phyloP scores from a whole-genome alignment of 53 echinoderm and acorn worm species.

The Stichopus horrens region DNA sequence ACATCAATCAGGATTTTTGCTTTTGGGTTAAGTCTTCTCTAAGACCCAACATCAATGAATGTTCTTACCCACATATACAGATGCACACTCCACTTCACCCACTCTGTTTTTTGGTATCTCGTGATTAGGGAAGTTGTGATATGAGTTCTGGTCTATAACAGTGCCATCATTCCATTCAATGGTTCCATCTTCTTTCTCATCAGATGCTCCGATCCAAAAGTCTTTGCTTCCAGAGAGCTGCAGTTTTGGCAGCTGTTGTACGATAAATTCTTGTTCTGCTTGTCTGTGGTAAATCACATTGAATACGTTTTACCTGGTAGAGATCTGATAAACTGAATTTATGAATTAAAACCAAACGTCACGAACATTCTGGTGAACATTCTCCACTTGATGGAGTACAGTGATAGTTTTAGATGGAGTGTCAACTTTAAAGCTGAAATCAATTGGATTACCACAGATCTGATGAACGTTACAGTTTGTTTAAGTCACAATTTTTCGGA shows the following conservation, averaged over 20 bases:
- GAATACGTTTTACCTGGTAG: not conserved
- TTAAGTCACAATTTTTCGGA: too few relatives aligned
- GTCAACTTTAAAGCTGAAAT: too few relatives aligned
- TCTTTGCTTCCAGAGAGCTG: conserved; percentile 51
- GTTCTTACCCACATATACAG: conserved; percentile 59
- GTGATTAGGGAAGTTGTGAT: conserved; percentile 61
- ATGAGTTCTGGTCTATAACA: conserved; percentile 13
- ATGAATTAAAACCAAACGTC: too few relatives aligned
- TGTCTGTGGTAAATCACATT: conserved; percentile 31
- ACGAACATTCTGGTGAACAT: too few relatives aligned
- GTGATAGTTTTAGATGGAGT: too few relatives aligned
- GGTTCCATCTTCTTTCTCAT: conserved; percentile 55
- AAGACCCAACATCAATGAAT: not conserved
- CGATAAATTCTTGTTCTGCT: conserved; percentile 65
- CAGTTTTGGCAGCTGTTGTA: conserved; percentile 54
- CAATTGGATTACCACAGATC: too few relatives aligned
- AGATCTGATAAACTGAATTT: not conserved
- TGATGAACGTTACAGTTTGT: too few relatives aligned
- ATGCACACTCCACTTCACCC: conserved; percentile 57
- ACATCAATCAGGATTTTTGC: too few relatives aligned
- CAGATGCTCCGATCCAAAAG: conserved; percentile 69
- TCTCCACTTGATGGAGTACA: too few relatives aligned
- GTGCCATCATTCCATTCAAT: conserved; percentile 64
- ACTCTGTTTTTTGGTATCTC: conserved; percentile 37
- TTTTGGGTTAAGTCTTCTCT: too few relatives aligned